phyloP scores from a whole-genome alignment of 2,113 vertebrate species.

The Microcebus lehilahytsara region DNA sequence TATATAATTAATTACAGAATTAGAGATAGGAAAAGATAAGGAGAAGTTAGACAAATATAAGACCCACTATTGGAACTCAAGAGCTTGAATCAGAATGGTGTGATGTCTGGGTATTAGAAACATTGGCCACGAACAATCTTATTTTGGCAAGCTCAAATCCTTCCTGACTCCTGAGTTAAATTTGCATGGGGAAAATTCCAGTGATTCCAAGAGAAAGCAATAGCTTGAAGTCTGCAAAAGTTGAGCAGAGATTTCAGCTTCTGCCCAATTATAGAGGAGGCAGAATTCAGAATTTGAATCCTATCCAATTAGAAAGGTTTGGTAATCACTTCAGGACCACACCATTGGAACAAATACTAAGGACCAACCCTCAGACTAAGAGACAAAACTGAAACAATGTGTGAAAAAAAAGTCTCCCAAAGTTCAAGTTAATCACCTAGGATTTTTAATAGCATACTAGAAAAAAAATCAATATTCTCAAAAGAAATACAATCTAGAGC shows the following conservation, averaged over 20 bases:
- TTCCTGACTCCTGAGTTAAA: neutral
- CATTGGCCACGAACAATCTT: neutral
- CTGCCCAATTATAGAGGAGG: neutral
- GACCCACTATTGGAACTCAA: neutral
- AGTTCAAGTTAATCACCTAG: neutral
- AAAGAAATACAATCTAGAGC: neutral
- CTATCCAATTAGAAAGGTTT: neutral
- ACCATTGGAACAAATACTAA: neutral
- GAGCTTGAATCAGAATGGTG: neutral
- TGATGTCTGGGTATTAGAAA: neutral
- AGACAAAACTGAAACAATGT: neutral
- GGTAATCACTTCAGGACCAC: neutral
- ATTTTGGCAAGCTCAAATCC: neutral
- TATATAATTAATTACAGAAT: neutral
- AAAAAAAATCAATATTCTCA: neutral
- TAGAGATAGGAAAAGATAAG: neutral
- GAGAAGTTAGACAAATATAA: neutral
- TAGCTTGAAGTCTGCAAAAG: neutral
- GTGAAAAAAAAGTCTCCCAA: neutral
- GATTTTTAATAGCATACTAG: neutral
- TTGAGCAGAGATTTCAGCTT: neutral
- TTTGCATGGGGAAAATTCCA: neutral
- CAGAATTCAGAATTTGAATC: neutral
- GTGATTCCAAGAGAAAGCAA: neutral
- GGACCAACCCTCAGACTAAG: neutral